A percentile compares a stretch with the other conserved stretches of the same genome.
Evolutionary conservation across 1,140 invertebrate genomes (phyloP).

Genomic region (honey bee (Apis mellifera)): Amel_HAv3.1 CM009933.2:9967001-9967500

Average conservation of each 20-base stretch:
- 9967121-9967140: too few relatives aligned
- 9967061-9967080: neutral
- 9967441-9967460: too few relatives aligned
- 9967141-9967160: too few relatives aligned
- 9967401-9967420: slow-evolving; percentile 7
- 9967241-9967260: neutral
- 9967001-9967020: neutral
- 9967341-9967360: neutral
- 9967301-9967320: too few relatives aligned
- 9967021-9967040: neutral
- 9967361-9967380: neutral
- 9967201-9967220: neutral
- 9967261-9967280: slow-evolving; percentile 1
- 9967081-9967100: neutral
- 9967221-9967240: neutral
- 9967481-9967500: too few relatives aligned
- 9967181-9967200: too few relatives aligned
- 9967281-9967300: neutral
- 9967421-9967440: neutral
- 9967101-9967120: neutral
- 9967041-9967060: neutral
- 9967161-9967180: too few relatives aligned
- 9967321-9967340: neutral
- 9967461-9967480: neutral
- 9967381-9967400: neutral